Evolutionary conservation across 2,113 vertebrate genomes (phyloP).

Genomic region (Canis aureus): DNA sequence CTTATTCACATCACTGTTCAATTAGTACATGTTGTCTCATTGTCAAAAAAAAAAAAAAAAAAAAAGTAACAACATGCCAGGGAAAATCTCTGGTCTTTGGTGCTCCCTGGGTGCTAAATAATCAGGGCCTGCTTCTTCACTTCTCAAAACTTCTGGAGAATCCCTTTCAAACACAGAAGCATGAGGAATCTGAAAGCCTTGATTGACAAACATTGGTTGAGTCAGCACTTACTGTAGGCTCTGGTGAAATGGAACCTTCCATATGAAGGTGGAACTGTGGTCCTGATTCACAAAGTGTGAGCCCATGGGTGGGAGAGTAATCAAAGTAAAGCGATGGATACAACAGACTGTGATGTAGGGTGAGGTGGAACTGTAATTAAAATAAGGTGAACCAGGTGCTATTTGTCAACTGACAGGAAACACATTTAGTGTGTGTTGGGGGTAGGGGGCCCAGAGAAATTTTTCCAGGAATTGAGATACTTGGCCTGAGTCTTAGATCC

Average conservation of each 20-base stretch:
- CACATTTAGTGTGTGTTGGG: not conserved
- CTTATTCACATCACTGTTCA: not conserved
- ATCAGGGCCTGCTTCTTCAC: not conserved
- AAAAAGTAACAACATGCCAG: not conserved
- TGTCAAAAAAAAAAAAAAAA: conserved; percentile 29
- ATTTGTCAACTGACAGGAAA: not conserved
- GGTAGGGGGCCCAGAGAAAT: not conserved
- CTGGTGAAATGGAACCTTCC: too few species aligned
- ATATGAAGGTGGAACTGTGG: not conserved
- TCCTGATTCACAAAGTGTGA: not conserved
- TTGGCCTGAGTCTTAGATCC: not conserved
- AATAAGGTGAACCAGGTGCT: not conserved
- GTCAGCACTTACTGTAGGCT: not conserved
- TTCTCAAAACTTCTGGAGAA: not conserved
- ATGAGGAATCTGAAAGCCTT: not conserved
- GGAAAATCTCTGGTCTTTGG: not conserved
- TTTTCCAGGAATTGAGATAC: not conserved
- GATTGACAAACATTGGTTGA: not conserved
- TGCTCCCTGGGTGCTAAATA: not conserved
- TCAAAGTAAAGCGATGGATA: not conserved
- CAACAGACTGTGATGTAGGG: not conserved
- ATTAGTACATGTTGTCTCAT: not conserved
- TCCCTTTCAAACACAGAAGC: not conserved
- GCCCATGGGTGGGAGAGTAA: not conserved
- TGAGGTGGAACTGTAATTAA: too few species aligned